Conservation (phyloP, 1,140 invertebrate genomes). For the Doryteuthis pealeii region DNA sequence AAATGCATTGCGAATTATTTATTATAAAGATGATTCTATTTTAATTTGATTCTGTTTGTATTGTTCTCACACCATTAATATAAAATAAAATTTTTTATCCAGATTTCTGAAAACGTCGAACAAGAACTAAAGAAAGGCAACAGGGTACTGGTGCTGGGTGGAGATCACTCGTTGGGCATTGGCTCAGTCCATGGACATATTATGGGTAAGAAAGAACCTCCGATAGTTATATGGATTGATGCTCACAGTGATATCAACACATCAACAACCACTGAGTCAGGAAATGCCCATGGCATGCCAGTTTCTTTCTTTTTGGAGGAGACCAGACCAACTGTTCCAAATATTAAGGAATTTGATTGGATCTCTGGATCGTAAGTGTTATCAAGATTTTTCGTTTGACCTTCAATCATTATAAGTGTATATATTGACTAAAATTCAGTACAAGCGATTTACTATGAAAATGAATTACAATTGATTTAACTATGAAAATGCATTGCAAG, state of each 20-base stretch:
- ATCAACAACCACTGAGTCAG: slow-evolving; percentile 73
- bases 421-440: no score
- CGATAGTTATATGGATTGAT: slow-evolving; percentile 88
- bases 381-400: neutral
- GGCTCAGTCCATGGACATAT: slow-evolving; percentile 76
- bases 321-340: slow-evolving; percentile 72
- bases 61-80: no score
- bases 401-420: no score
- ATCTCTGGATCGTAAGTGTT: slow-evolving; percentile 67
- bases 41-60: no score
- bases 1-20: no score
- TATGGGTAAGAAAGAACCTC: slow-evolving; percentile 68
- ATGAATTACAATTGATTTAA: no score
- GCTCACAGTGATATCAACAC: slow-evolving; percentile 95
- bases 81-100: no score
- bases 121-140: slow-evolving; percentile 32
- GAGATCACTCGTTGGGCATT: slow-evolving; percentile 87
- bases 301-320: slow-evolving; percentile 80
- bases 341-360: slow-evolving; percentile 77
- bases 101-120: slow-evolving; percentile 43
- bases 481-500: no score
- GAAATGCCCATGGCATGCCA: slow-evolving; percentile 92
- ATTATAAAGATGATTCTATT: no score
- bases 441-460: no score
- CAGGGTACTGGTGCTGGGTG: slow-evolving; percentile 61